Evolutionary conservation across 2,797 vertebrate genomes (phyloP), one percentile per base, ranked within the genome.

Genomic region (Coreius guichenoti): DNA sequence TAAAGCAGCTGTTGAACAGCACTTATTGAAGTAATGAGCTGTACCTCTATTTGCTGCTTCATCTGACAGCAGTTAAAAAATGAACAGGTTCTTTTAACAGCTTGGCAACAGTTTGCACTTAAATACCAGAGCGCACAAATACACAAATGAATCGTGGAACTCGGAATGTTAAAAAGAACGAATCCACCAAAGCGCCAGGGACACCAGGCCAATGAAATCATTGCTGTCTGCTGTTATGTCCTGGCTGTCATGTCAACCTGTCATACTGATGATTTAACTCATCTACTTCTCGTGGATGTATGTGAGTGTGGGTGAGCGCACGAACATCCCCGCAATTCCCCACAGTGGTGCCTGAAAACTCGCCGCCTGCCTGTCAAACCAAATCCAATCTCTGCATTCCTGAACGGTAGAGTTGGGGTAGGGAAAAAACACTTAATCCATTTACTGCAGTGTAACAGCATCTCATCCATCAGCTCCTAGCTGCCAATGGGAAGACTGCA

Each of bases 241-340:
- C 86, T 79, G 81, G 61, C 75, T 74, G 75, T 87, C 86, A 74
- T 87, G 86, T 81, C 86, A 77, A 84, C 43, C 83, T 87, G 82
- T 87, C 82, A 87, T 49, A 85, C 39, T 81, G 70, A 86, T 80
- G 72, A 74, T 86, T 86, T 86, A 75, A 81, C 70, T 81, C 84
- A 74, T 73, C 79, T 69, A 75, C 79, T 74, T 63, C n/a, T 70
- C 14, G 2, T 11, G 14, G 68, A 51, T 68, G 63, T 74, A 56
- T 8, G 69, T 23, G 51, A 23, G 43, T 39, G 77, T 67, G 78
- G 26, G 78, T 36, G 75, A 11, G 83, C 3, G 51, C 2, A 7
- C 1, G 47, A 80, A 75, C 68, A 81, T 80, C 19, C 13, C 39
- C 12, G 39, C 61, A 75, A 67, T 43, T 86, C 70, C 84, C 79